Evolutionary conservation across 2,113 vertebrate genomes (phyloP).

Genomic region (Apodemus speciosus): DNA sequence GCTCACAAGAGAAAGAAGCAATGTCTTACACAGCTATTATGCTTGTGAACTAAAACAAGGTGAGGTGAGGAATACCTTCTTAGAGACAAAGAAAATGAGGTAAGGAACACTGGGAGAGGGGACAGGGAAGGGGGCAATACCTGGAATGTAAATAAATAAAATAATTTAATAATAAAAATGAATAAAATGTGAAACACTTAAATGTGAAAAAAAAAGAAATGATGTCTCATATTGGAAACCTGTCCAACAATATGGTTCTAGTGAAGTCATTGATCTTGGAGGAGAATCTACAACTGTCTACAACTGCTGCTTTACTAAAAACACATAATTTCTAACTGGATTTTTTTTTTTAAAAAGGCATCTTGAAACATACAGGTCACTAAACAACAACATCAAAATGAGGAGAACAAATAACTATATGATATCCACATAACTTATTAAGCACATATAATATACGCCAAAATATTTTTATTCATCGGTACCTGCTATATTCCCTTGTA

Average conservation of each 20-base stretch:
- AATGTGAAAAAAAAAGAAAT: background rate
- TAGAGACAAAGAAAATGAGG: no score
- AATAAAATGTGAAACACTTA: no score
- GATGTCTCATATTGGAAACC: background rate
- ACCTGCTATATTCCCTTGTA: background rate
- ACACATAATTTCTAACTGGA: background rate
- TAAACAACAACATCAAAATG: background rate
- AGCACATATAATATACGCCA: no score
- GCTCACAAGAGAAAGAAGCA: background rate
- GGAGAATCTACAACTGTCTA: background rate
- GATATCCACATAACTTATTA: background rate
- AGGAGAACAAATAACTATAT: background rate
- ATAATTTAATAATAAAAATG: no score
- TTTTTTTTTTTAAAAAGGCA: background rate
- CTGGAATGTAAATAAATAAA: no score
- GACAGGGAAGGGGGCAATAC: no score
- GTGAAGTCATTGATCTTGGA: background rate
- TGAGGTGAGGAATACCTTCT: no score
- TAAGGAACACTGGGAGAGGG: no score
- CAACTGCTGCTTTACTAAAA: background rate
- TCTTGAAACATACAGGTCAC: background rate
- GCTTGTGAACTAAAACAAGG: background rate
- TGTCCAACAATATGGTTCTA: background rate
- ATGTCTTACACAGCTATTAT: background rate
- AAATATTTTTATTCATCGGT: no score